These are phyloP conservation scores for Allacma fusca DNA, from an alignment of 2,888 invertebrate genomes.

Conservation along the genomic window DNA sequence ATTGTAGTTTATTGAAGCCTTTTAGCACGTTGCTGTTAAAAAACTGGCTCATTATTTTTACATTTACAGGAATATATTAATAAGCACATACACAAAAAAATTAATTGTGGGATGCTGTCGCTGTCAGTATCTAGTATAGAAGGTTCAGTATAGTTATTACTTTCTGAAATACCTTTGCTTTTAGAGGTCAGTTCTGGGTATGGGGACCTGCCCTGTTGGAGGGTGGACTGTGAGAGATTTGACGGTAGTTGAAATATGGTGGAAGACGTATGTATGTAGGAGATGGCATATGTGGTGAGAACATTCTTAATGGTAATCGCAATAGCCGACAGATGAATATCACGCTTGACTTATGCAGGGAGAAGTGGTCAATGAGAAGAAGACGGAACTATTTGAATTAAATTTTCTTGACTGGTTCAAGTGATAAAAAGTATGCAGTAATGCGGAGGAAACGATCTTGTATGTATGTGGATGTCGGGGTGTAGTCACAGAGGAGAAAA, in stretches of 20 bases:
- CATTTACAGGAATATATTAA: too few relatives aligned
- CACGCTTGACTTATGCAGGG: constrained; percentile 18
- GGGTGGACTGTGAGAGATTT: neutral
- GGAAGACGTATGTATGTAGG: neutral
- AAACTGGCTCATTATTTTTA: too few relatives aligned
- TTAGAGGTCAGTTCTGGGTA: too few relatives aligned
- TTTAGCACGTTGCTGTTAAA: too few relatives aligned
- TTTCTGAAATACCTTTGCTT: too few relatives aligned
- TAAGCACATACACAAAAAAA: too few relatives aligned
- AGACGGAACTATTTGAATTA: constrained; percentile 25
- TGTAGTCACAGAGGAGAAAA: neutral
- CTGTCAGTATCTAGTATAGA: too few relatives aligned
- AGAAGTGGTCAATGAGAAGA: constrained; percentile 20
- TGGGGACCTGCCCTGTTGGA: neutral
- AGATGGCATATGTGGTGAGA: constrained; percentile 10
- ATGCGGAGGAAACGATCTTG: neutral
- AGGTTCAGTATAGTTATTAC: too few relatives aligned
- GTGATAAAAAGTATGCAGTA: constrained; percentile 28
- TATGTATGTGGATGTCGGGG: neutral
- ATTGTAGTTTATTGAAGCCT: too few relatives aligned
- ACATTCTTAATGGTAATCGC: constrained; percentile 22
- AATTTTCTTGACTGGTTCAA: constrained; percentile 23
- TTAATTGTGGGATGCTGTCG: too few relatives aligned
- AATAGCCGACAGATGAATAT: constrained; percentile 24
- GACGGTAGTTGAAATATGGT: neutral